phyloP scores from a whole-genome alignment of 2,113 vertebrate genomes.

The Danionella cerebrum region DNA sequence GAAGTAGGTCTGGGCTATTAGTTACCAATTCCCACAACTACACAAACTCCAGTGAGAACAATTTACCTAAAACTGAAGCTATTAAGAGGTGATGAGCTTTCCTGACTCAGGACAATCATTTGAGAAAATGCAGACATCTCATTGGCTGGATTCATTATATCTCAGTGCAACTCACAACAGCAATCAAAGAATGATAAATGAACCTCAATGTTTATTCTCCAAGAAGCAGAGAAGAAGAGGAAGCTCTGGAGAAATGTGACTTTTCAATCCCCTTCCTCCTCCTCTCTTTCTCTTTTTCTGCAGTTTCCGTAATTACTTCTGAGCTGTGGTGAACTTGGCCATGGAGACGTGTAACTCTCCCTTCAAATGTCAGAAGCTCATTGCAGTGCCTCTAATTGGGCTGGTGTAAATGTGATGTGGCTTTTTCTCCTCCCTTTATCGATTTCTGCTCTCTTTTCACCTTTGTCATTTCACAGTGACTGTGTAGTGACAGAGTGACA shows the following conservation, averaged over 20 bases:
- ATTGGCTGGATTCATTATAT: neutral
- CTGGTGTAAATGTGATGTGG: constrained; percentile 23
- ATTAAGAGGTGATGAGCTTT: neutral
- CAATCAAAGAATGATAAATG: constrained; percentile 17
- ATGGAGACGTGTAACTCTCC: constrained; percentile 32
- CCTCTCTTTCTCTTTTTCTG: neutral
- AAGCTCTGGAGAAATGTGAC: neutral
- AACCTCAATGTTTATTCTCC: neutral
- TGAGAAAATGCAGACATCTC: neutral
- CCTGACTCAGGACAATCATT: neutral
- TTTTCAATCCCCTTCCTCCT: constrained; percentile 1
- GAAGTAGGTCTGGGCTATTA: neutral
- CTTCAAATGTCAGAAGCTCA: constrained; percentile 39
- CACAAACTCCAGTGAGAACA: neutral
- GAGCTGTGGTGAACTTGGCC: constrained; percentile 29
- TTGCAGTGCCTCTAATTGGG: constrained; percentile 40
- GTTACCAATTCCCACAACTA: constrained; percentile 1
- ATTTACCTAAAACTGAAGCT: constrained; percentile 1
- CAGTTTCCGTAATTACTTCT: constrained; percentile 32
- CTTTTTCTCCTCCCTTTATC: constrained; percentile 12
- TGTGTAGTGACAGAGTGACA: constrained; percentile 3
- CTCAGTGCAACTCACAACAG: neutral
- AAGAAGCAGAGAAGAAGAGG: neutral
- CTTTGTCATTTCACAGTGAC: constrained; percentile 23
- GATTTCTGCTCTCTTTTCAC: constrained; percentile 26